Conservation (phyloP, 30 jellyfish, hydroid and myxozoan species). For the Haliclystus octoradiatus region DNA sequence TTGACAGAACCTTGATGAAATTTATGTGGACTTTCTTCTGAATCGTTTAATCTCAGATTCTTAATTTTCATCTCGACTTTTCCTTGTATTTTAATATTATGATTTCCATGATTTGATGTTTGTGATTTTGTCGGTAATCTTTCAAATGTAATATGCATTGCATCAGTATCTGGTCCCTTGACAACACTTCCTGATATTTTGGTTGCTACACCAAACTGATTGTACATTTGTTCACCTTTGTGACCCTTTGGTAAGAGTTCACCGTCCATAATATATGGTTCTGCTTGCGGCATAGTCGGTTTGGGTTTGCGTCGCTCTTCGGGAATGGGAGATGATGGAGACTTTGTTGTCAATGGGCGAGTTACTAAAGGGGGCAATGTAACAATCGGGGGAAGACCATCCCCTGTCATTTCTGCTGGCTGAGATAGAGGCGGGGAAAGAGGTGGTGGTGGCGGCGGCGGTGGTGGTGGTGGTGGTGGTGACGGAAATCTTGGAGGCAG, state of each 20-base stretch:
- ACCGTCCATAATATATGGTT: neutral
- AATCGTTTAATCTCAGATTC: constrained; percentile 37
- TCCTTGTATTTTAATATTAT: neutral
- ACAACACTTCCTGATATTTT: neutral
- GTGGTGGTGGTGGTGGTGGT: neutral
- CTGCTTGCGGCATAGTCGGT: neutral
- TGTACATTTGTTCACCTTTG: neutral
- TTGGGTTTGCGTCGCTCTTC: neutral
- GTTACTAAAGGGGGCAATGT: neutral
- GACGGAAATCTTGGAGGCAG: neutral
- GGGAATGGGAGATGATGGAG: neutral
- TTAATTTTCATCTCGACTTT: neutral
- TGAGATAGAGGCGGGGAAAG: neutral
- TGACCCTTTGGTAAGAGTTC: neutral
- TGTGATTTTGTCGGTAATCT: neutral
- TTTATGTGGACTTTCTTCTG: constrained; percentile 52
- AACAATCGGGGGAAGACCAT: neutral
- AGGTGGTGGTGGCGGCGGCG: neutral
- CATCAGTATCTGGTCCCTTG: neutral
- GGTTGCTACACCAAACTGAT: neutral
- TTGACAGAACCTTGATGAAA: constrained; percentile 16
- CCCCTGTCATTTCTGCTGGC: neutral
- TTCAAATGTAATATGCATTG: neutral
- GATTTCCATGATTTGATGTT: neutral
- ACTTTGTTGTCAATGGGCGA: neutral